Base-by-base conservation (phyloP, 2,888 invertebrate genomes). In the Therioaphis trifolii region DNA sequence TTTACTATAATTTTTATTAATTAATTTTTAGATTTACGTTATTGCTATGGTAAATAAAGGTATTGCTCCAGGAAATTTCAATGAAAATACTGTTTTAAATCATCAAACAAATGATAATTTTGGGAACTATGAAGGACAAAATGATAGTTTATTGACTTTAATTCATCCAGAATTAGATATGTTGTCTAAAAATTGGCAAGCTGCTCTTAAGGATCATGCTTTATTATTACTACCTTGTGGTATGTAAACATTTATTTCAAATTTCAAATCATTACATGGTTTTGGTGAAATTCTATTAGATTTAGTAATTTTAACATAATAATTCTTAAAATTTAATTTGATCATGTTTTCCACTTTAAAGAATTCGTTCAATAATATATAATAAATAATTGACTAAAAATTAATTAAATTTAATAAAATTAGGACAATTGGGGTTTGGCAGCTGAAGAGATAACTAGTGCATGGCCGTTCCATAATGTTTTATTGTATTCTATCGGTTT, bases 181-280 rank as follows among this genome's bases (percentile, higher is more conserved):
- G 88, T 91, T 99, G 84, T 96, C 98, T 15, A 94, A 95, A 86
- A 94, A 98, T 89, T 99, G 99, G 99, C 90, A 98, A 85, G 94
- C 96, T 1, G 98, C 98, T 0, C 90, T 99, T 86, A 94, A 94
- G 88, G 99, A 99, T 89, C 96, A 99, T 87, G 99, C 99, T 0
- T 90, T 99, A 68, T 90, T 99, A 66, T 94, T 97, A 84, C 90
- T 99, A 86, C 98, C 98, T 0, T 91, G 94, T 75, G 93, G 93
- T 93, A 86, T 4, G 18, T 29, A 55, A 7, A 29, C 61, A 18
- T 27, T 69, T 12, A 35, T 76, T 43, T 72, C 63, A 78, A 35
- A 35, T 35, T 52, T 24, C 27, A 46, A 46, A 46, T 46, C 12
- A 46, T 15, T 46, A 2, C 15, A 2, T 46, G 46, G 43, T 35